A percentile compares a stretch with the other conserved stretches of the same genome.
These are phyloP conservation scores for Perca schrenkii DNA, from an alignment of 2,113 vertebrate genomes.

Conservation along the genomic window DNA sequence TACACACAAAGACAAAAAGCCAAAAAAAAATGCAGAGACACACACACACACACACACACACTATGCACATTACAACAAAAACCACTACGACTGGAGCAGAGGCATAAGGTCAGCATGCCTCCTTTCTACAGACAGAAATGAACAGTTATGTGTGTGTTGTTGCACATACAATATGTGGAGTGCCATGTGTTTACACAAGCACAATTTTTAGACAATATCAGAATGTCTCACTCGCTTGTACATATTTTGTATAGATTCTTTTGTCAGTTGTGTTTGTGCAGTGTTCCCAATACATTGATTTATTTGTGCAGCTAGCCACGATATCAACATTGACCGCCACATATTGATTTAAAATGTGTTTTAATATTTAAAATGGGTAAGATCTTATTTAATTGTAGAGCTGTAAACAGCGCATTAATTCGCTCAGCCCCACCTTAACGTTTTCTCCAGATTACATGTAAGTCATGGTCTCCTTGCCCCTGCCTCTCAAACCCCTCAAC, in stretches of 20 bases:
- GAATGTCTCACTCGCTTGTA: neutral
- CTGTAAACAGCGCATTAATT: too few species aligned
- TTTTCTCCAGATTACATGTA: too few species aligned
- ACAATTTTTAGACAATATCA: neutral
- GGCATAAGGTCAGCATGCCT: neutral
- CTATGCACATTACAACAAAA: neutral
- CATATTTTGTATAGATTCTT: slow-evolving; percentile 15
- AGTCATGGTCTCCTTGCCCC: too few species aligned
- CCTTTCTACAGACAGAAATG: neutral
- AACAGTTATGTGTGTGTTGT: neutral
- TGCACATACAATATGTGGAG: neutral
- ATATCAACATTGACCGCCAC: too few species aligned
- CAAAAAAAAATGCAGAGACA: neutral
- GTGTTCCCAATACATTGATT: too few species aligned
- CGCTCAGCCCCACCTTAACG: too few species aligned
- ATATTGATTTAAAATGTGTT: too few species aligned
- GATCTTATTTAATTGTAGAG: too few species aligned
- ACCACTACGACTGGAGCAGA: neutral
- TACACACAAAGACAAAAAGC: slow-evolving; percentile 41
- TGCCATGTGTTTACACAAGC: neutral
- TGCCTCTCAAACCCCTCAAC: too few species aligned
- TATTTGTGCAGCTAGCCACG: too few species aligned
- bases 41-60: neutral
- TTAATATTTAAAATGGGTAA: too few species aligned
- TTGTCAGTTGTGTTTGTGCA: slow-evolving; percentile 15